phyloP scores from a whole-genome alignment of 2,113 vertebrate species.

The Neodon shergylaensis region DNA sequence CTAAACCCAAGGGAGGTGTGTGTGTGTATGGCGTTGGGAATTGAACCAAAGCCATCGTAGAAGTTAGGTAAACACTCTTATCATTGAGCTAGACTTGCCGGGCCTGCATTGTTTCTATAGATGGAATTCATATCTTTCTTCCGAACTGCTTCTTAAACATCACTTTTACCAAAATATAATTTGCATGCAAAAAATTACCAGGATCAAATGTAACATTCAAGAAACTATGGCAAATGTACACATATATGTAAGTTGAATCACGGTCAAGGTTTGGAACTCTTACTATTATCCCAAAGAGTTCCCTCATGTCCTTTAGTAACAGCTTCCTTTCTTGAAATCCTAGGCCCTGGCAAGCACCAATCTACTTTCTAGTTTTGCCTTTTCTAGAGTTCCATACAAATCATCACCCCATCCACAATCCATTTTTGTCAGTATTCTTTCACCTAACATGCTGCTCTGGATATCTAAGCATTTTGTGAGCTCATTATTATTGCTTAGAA shows the following conservation, averaged over 20 bases:
- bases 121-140: constrained; percentile 28
- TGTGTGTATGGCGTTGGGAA: neutral
- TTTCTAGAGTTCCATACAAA: neutral
- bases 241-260: constrained; percentile 25
- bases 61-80: neutral
- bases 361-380: neutral
- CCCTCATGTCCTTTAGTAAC: neutral
- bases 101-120: neutral
- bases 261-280: neutral
- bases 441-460: constrained; percentile 13
- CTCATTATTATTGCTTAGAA: constrained; percentile 35
- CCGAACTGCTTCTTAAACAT: constrained; percentile 56
- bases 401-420: neutral
- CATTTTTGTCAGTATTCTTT: constrained; percentile 9
- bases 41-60: neutral
- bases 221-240: neutral
- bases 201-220: constrained; percentile 33
- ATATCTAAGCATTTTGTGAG: constrained; percentile 15
- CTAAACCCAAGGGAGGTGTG: neutral
- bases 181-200: constrained; percentile 9
- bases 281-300: neutral
- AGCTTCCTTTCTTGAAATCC: neutral
- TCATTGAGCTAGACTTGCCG: neutral
- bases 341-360: neutral
- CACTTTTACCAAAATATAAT: constrained; percentile 31